A percentile compares a stretch with the other conserved stretches of the same genome.
Evolutionary conservation across 1,140 invertebrate species (phyloP).

Genomic region (Ganaspis sp.): DNA sequence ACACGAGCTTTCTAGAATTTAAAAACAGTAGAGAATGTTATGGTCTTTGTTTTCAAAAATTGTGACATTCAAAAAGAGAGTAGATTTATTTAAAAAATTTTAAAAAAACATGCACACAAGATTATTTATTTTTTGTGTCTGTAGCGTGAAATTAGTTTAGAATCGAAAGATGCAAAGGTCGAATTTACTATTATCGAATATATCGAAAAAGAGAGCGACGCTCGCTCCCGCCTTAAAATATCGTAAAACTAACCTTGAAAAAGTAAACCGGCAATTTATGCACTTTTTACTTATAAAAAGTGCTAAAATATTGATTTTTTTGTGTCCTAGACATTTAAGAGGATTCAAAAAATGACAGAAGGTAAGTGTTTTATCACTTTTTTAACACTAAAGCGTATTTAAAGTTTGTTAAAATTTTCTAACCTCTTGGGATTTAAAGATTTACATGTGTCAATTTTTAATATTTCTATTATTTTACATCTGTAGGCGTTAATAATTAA

Average conservation of each 20-base stretch:
- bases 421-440: neutral
- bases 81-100: no score
- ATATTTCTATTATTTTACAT: neutral
- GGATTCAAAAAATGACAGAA: slow-evolving; percentile 1
- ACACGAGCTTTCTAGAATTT: no score
- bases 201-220: neutral
- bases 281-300: neutral
- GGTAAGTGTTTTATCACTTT: neutral
- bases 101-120: no score
- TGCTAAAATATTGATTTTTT: neutral
- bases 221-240: slow-evolving; percentile 8
- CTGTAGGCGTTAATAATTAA: no score
- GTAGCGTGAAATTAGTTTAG: neutral
- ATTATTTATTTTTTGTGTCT: neutral
- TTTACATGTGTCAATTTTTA: neutral
- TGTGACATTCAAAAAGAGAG: no score
- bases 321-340: neutral
- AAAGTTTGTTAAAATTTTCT: neutral
- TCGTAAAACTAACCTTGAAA: neutral
- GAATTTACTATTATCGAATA: neutral
- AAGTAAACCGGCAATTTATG: slow-evolving; percentile 11
- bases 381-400: neutral
- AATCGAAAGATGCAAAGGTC: neutral
- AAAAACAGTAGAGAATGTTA: no score
- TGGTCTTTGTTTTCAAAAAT: no score